These are phyloP conservation scores for Megastigmus dorsalis DNA, from an alignment of 2,888 invertebrate species.

Conservation along the genomic window DNA sequence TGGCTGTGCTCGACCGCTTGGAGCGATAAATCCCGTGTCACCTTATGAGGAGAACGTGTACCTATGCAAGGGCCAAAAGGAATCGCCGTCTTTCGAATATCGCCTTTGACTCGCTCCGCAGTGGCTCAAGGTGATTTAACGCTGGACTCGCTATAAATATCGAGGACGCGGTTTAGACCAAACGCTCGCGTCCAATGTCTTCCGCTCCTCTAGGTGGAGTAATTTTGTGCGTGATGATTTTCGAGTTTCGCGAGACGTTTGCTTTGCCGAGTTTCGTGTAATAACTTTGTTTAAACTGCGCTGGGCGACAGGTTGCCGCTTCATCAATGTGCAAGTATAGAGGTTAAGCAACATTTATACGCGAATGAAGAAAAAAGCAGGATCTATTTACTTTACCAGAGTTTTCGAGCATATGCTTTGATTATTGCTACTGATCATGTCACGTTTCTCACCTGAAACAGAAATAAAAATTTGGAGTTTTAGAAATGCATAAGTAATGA, in stretches of 20 bases:
- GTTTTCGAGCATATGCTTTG: not conserved
- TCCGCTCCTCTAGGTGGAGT: not conserved
- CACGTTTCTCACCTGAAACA: slow-evolving; percentile 40
- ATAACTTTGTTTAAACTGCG: too few species aligned
- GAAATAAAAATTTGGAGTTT: not conserved
- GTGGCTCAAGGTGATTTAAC: slow-evolving; percentile 34
- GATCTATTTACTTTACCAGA: slow-evolving; percentile 41
- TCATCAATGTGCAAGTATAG: not conserved
- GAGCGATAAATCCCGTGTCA: slow-evolving; percentile 35
- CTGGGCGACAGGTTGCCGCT: too few species aligned
- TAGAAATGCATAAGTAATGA: not conserved
- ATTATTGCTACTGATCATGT: slow-evolving; percentile 12
- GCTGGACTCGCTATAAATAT: slow-evolving; percentile 28
- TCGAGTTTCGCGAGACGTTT: not conserved
- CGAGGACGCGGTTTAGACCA: not conserved
- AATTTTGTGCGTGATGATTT: slow-evolving; percentile 36
- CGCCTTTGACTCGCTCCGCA: not conserved
- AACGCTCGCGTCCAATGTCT: not conserved
- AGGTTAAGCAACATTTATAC: slow-evolving; percentile 20
- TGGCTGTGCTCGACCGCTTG: not conserved
- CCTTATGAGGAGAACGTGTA: slow-evolving; percentile 1
- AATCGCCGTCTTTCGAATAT: slow-evolving; percentile 19
- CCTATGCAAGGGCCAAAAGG: not conserved
- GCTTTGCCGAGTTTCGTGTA: not conserved
- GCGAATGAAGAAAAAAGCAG: not conserved